Evolutionary conservation across 2,113 vertebrate genomes (phyloP), one percentile per base, ranked within the genome.

Genomic region (Gobius niger): DNA sequence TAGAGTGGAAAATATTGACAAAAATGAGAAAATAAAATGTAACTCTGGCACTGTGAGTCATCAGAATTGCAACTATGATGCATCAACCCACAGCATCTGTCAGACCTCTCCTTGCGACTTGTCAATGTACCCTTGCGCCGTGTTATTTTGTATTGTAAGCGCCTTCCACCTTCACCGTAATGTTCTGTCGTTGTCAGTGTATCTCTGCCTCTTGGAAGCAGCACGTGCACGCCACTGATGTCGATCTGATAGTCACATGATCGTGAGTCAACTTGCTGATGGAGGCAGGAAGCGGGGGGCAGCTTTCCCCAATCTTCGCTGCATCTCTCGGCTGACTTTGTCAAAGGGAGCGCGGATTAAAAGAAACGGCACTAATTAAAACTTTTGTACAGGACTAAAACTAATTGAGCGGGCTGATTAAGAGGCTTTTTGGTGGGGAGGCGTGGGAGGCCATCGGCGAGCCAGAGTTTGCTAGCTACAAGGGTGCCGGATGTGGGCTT

Each of bases 361-460:
- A 64, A 75, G 76, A 76, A 78, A 77, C 53, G 61, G 64, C 16
- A 15, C 67, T 88, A 90, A 90, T 90, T 88, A 86, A 88, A 87
- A 85, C 78, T 76, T 86, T 77, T 86, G 82, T 82, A 70, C 53
- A 56, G 71, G 80, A 65, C 60, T 69, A 73, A 71, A 77, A 79
- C 78, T 82, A 81, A 87, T 85, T 81, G 80, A 78, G 70, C 12
- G 6, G 42, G 78, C 76, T 83, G 87, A 87, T 85, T 78, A 80
- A 79, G 73, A 61, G 24, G 67, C 76, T 83, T 84, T 83, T 87
- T 57, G 54, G 54, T 34, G 24, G 80, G 82, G 70, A 82, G 53
- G 73, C 74, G 46, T 9, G 52, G 49, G 10, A 64, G 72, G 77
- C 63, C 70, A 34, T 64, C 56, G 14, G 71, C 13, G 63, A 76